A percentile compares a stretch with the other conserved stretches of the same genome.
These are phyloP conservation scores for Dasysyrphus albostriatus DNA, from an alignment of 2,888 invertebrate species.

Conservation along the genomic window DNA sequence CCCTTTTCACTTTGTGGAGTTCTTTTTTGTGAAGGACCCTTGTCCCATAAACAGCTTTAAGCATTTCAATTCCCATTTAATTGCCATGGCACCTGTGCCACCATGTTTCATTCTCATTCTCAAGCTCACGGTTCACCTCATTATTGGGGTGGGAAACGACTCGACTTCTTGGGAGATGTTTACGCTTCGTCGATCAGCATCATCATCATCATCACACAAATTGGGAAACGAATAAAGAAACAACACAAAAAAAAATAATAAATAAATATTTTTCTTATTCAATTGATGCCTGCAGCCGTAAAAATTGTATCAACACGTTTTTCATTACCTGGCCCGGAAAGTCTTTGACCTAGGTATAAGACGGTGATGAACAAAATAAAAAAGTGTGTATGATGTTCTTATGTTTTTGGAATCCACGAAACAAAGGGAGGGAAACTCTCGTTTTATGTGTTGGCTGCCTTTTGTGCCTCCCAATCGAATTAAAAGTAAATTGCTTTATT, in stretches of 20 bases:
- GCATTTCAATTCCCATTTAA: conserved; percentile 59
- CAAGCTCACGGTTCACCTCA: conserved; percentile 35
- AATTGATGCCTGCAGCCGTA: conserved; percentile 75
- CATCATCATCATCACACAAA: conserved; percentile 54
- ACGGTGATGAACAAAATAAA: not conserved
- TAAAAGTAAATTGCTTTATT: conserved; percentile 72
- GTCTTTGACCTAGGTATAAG: conserved; percentile 53
- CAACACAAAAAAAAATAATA: conserved; percentile 39
- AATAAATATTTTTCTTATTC: conserved; percentile 61
- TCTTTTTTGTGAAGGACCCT: conserved; percentile 8
- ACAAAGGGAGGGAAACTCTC: not conserved
- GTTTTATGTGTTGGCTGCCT: not conserved
- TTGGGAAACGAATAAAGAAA: conserved; percentile 42
- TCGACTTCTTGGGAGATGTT: conserved; percentile 56
- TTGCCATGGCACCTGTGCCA: conserved; percentile 45
- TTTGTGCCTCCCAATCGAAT: conserved; percentile 64
- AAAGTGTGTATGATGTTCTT: not conserved
- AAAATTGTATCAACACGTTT: conserved; percentile 70
- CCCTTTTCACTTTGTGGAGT: not conserved
- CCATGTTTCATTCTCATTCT: not conserved
- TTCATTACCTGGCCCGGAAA: conserved; percentile 43
- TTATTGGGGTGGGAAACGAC: conserved; percentile 9
- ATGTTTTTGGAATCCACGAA: not conserved
- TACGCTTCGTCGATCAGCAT: conserved; percentile 53
- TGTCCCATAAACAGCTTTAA: conserved; percentile 45